Evolutionary conservation across 2,888 invertebrate species (phyloP).

Genomic region (Rhaphigaster nebulosa): DNA sequence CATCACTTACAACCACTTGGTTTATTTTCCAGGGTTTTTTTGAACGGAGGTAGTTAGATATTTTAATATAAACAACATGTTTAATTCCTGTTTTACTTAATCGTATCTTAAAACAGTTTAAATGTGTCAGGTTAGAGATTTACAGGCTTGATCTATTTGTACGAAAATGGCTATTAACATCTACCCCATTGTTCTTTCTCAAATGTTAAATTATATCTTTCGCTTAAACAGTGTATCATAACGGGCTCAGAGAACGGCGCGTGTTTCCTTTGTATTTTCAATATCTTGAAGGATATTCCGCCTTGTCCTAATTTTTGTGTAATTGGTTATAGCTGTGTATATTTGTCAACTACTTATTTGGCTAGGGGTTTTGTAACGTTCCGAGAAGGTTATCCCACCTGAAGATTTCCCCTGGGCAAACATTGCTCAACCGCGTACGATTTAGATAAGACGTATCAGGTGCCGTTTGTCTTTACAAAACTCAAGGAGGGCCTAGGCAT

Average conservation of each 20-base stretch:
- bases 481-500: not conserved
- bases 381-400: not conserved
- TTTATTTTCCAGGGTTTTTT: too few species aligned
- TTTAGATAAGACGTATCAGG: constrained; percentile 1
- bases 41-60: too few species aligned
- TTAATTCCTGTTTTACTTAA: too few species aligned
- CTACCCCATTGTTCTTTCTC: too few species aligned
- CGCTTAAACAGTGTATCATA: too few species aligned
- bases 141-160: too few species aligned
- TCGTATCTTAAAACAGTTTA: too few species aligned
- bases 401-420: not conserved
- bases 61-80: too few species aligned
- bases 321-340: not conserved
- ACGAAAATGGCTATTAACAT: too few species aligned
- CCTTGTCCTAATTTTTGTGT: not conserved
- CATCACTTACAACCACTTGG: too few species aligned
- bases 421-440: not conserved
- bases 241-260: not conserved
- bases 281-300: not conserved
- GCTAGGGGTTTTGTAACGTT: not conserved
- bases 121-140: too few species aligned
- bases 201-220: too few species aligned
- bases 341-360: not conserved
- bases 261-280: not conserved
- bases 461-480: not conserved